Percentiles rank a stretch among this genome's conserved stretches.
These are phyloP conservation scores for Adrianichthys oophorus DNA, from an alignment of 2,797 vertebrate species.

Conservation along the genomic window DNA sequence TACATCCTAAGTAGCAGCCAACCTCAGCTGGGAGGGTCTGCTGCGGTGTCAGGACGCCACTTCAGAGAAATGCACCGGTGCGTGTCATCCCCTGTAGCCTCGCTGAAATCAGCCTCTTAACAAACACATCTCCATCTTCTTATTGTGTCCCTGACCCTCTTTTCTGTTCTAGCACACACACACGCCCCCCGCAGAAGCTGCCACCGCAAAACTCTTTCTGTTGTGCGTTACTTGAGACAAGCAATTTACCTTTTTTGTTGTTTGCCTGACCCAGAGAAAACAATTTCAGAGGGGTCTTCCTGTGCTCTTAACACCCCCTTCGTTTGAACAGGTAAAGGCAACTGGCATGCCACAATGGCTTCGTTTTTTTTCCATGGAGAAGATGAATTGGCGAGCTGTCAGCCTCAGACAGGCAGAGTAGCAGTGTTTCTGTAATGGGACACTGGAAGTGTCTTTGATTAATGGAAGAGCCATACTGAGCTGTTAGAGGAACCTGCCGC, in stretches of 20 bases:
- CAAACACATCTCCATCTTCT: conserved; percentile 75
- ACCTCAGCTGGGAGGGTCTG: conserved; percentile 37
- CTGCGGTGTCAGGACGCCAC: conserved; percentile 39
- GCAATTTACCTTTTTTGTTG: conserved; percentile 84
- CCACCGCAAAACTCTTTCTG: conserved; percentile 48
- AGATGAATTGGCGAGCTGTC: conserved; percentile 94
- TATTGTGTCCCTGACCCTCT: conserved; percentile 52
- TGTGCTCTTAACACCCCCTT: conserved; percentile 75
- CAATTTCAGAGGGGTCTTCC: conserved; percentile 84
- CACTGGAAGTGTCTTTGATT: conserved; percentile 97
- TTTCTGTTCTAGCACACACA: conserved; percentile 21
- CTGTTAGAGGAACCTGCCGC: conserved; percentile 81
- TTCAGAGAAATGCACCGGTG: conserved; percentile 43
- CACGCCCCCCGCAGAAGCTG: conserved; percentile 11
- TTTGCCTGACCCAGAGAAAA: conserved; percentile 87
- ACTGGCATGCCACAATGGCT: conserved; percentile 69
- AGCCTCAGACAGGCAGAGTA: conserved; percentile 87
- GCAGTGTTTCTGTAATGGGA: conserved; percentile 93
- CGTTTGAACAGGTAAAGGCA: conserved; percentile 78
- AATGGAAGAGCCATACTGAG: conserved; percentile 85
- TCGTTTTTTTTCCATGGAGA: conserved; percentile 61
- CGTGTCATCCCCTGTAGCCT: conserved; percentile 44
- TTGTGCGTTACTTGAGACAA: conserved; percentile 78
- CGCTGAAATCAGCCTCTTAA: conserved; percentile 77
- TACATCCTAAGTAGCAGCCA: conserved; percentile 46